A percentile compares a stretch with the other conserved stretches of the same genome.
Evolutionary conservation across 2,888 invertebrate genomes (phyloP).

Genomic region (Tortricodes alternella): DNA sequence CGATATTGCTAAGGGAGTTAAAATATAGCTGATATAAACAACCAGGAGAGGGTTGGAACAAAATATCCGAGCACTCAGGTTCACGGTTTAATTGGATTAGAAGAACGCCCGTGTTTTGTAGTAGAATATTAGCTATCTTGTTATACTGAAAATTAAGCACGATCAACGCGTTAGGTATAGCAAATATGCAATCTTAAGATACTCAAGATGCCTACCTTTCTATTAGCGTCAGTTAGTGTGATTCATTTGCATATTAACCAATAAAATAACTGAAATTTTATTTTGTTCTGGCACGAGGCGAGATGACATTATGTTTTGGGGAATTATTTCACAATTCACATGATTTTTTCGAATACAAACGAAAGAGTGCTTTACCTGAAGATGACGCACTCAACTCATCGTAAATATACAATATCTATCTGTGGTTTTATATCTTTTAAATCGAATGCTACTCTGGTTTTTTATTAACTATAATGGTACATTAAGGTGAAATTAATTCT

Average conservation of each 20-base stretch:
- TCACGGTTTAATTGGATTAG: constrained; percentile 41
- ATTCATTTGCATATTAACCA: constrained; percentile 22
- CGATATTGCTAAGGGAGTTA: constrained; percentile 76
- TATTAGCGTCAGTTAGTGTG: constrained; percentile 15
- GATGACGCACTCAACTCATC: constrained; percentile 6
- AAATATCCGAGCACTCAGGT: constrained; percentile 60
- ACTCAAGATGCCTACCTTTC: not conserved
- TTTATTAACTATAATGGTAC: constrained; percentile 17
- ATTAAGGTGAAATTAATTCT: constrained; percentile 18
- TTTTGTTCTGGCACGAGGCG: not conserved
- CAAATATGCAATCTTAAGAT: too few species aligned
- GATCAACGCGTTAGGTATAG: constrained; percentile 13
- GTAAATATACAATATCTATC: constrained; percentile 17
- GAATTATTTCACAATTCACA: constrained; percentile 23
- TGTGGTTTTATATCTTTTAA: constrained; percentile 13
- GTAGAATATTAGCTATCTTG: constrained; percentile 22
- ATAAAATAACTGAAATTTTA: constrained; percentile 23
- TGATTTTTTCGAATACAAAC: not conserved
- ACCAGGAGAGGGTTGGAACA: constrained; percentile 67
- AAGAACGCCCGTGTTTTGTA: constrained; percentile 4
- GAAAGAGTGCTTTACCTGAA: not conserved
- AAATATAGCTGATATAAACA: constrained; percentile 76
- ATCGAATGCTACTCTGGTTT: constrained; percentile 10
- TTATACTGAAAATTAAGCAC: constrained; percentile 15
- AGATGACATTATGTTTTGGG: constrained; percentile 17